These are phyloP conservation scores for Phenacoccus solenopsis DNA, from an alignment of 1,140 invertebrate species.

Conservation along the genomic window DNA sequence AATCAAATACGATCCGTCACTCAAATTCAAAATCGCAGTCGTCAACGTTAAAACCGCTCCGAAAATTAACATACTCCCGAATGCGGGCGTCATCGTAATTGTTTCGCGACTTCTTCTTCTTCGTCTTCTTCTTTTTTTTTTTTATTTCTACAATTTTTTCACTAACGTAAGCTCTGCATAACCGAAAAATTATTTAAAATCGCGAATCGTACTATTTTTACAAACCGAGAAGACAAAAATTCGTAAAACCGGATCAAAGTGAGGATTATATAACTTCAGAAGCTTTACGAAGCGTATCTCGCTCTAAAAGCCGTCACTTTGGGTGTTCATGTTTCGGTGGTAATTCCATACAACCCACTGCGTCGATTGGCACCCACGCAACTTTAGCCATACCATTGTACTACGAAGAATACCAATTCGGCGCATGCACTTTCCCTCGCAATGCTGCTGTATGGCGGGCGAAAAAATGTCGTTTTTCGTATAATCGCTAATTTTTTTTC, in stretches of 20 bases:
- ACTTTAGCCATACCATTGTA: neutral
- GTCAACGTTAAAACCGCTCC: neutral
- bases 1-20: constrained; percentile 12
- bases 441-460: neutral
- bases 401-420: neutral
- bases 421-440: neutral
- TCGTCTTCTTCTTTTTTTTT: neutral
- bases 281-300: neutral
- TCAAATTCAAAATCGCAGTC: neutral
- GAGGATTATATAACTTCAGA: neutral
- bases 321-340: constrained; percentile 16
- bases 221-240: neutral
- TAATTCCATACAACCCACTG: constrained; percentile 12
- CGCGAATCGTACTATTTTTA: no score
- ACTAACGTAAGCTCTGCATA: neutral
- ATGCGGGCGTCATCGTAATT: neutral
- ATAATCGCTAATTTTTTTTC: neutral
- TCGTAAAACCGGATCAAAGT: neutral
- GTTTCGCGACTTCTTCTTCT: neutral
- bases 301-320: constrained; percentile 8
- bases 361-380: constrained; percentile 14
- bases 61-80: constrained; percentile 6
- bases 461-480: neutral
- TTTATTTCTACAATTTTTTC: neutral
- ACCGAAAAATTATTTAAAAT: neutral